Conservation (phyloP, 2,113 vertebrate species). For the Equus quagga region DNA sequence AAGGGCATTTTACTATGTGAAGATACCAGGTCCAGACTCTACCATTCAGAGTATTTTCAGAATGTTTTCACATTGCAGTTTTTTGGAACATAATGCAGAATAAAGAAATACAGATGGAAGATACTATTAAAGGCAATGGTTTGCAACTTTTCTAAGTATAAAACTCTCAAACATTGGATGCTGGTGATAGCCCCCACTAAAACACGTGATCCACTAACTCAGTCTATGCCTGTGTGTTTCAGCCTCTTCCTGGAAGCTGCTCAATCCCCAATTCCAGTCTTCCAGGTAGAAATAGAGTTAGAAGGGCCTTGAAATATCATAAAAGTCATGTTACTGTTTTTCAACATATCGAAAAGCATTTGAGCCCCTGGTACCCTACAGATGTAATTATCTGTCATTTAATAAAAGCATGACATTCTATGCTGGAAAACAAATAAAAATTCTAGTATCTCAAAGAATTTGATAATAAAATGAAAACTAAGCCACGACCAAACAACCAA, state of each 20-base stretch:
- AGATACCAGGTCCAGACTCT: not conserved
- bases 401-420: not conserved
- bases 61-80: not conserved
- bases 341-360: not conserved
- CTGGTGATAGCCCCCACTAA: not conserved
- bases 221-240: not conserved
- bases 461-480: not conserved
- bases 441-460: not conserved
- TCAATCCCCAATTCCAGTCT: not conserved
- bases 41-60: not conserved
- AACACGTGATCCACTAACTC: not conserved
- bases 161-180: not conserved
- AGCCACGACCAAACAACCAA: not conserved
- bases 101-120: not conserved
- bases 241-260: not conserved
- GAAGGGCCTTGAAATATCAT: not conserved
- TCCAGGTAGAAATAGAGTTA: not conserved
- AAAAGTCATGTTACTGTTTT: not conserved
- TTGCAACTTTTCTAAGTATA: not conserved
- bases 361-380: not conserved
- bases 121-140: fast-evolving
- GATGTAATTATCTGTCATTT: not conserved
- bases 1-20: not conserved
- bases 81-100: not conserved
- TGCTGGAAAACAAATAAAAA: not conserved